These are phyloP conservation scores for Coregonus sp. DNA, from an alignment of 2,797 vertebrate species.

Conservation along the genomic window DNA sequence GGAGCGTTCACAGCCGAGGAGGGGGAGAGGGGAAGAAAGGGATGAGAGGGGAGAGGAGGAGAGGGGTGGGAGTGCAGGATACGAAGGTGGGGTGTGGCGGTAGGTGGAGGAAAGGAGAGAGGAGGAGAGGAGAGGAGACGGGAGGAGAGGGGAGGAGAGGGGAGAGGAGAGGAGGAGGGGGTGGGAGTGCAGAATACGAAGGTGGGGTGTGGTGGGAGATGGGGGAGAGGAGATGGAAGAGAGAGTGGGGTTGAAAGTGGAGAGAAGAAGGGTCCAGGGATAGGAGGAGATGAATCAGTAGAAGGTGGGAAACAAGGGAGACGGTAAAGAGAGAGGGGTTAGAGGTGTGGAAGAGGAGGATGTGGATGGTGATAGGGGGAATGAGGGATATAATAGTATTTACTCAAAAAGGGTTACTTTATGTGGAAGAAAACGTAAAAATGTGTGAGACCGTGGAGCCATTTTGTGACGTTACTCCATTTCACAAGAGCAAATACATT, in stretches of 20 bases:
- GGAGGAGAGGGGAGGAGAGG: slow-evolving; percentile 1
- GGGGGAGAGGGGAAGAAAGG: slow-evolving; percentile 31
- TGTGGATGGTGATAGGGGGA: not conserved
- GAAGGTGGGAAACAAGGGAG: slow-evolving; percentile 25
- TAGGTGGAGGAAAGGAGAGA: slow-evolving; percentile 13
- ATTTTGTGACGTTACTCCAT: slow-evolving; percentile 11
- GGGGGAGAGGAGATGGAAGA: slow-evolving; percentile 35
- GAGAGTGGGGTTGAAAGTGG: not conserved
- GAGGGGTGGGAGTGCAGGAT: slow-evolving; percentile 20
- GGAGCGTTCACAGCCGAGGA: slow-evolving; percentile 44
- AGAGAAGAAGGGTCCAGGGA: slow-evolving; percentile 31
- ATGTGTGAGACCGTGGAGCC: not conserved
- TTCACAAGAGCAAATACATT: not conserved
- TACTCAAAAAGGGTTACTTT: not conserved
- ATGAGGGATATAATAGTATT: not conserved
- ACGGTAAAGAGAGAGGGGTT: slow-evolving; percentile 4
- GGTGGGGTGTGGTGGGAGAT: too few relatives aligned
- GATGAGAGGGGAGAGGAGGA: slow-evolving; percentile 41
- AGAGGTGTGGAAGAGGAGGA: not conserved
- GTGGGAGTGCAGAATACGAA: not conserved
- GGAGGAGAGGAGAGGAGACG: slow-evolving; percentile 34
- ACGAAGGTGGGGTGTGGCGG: not conserved
- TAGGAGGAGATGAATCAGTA: slow-evolving; percentile 42
- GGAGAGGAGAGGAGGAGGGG: not conserved
- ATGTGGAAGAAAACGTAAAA: not conserved